Evolutionary conservation across 2,797 vertebrate species (phyloP).

Genomic region (Avahi laniger): DNA sequence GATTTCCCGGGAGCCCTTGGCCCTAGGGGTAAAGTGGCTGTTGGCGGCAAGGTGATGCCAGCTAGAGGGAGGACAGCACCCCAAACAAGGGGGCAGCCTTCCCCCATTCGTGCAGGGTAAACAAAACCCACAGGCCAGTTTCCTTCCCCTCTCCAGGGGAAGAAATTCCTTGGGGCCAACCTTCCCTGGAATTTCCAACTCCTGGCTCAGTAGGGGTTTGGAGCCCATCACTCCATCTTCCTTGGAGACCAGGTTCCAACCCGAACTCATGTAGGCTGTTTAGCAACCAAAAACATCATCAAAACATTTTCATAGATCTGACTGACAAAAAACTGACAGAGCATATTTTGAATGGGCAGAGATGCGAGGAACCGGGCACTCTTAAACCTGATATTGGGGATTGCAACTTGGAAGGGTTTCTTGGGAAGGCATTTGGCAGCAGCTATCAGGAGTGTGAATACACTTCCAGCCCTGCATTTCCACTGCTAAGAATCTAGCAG

Average conservation of each 20-base stretch:
- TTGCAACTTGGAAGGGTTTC: background rate
- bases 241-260: background rate
- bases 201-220: background rate
- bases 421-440: background rate
- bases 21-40: conserved; percentile 73
- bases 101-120: background rate
- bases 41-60: background rate
- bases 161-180: background rate
- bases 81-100: background rate
- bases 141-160: background rate
- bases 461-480: background rate
- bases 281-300: background rate
- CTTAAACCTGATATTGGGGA: background rate
- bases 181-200: background rate
- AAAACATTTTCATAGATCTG: background rate
- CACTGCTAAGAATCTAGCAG: background rate
- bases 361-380: background rate
- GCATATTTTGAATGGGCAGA: no score
- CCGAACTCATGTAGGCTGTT: accelerated
- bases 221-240: background rate
- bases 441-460: no score
- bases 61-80: background rate
- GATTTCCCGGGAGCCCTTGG: conserved; percentile 74
- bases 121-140: background rate
- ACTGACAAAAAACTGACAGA: background rate